Evolutionary conservation across 2,797 vertebrate species (phyloP).

Genomic region (Myotis pilosus): DNA sequence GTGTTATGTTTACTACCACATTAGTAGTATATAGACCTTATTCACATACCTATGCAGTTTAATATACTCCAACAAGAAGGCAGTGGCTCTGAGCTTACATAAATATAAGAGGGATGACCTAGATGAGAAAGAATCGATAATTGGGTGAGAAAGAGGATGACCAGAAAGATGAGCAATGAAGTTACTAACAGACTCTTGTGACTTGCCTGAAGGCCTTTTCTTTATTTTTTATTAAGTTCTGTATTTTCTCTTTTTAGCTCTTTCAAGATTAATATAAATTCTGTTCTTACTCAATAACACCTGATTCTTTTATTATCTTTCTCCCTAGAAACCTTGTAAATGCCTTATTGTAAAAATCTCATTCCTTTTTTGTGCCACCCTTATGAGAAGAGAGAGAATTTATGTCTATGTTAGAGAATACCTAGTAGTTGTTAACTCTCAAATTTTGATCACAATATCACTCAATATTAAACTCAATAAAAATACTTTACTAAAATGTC

Average conservation of each 20-base stretch:
- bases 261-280: conserved; percentile 40
- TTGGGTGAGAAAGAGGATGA: not conserved
- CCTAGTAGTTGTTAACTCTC: not conserved
- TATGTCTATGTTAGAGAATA: not conserved
- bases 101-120: not conserved
- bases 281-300: not conserved
- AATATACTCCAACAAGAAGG: not conserved
- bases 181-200: not conserved
- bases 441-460: not conserved
- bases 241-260: conserved; percentile 29
- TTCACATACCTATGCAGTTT: not conserved
- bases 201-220: not conserved
- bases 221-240: conserved; percentile 10
- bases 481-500: conserved; percentile 31
- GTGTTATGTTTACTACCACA: not conserved
- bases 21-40: not conserved
- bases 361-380: not conserved
- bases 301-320: conserved; percentile 48
- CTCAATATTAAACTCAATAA: conserved; percentile 7
- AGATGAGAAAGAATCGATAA: not conserved
- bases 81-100: not conserved
- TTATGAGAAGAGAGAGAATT: not conserved
- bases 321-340: conserved; percentile 26
- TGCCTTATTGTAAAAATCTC: not conserved
- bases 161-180: not conserved